Evolutionary conservation across 2,797 vertebrate species (phyloP).

Genomic region (Hydrolagus colliei): DNA sequence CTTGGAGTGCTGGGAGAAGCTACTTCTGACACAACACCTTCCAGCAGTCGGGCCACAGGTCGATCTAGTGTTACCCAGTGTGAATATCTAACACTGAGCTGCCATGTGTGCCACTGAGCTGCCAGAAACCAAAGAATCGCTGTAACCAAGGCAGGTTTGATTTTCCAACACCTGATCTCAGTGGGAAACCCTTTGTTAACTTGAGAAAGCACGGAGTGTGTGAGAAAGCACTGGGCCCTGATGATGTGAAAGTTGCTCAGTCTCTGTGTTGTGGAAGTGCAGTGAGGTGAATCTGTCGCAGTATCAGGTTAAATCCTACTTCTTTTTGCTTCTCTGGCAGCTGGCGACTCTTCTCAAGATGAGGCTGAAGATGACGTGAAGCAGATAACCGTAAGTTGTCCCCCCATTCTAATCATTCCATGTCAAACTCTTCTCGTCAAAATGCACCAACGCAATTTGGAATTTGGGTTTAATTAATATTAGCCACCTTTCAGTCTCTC

Average conservation of each 20-base stretch:
- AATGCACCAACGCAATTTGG: not conserved
- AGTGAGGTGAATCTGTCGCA: not conserved
- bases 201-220: no score
- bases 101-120: not conserved
- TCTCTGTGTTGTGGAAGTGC: not conserved
- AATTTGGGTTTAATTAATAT: not conserved
- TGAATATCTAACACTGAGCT: not conserved
- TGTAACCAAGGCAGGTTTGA: not conserved
- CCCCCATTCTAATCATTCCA: not conserved
- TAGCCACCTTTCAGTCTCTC: not conserved
- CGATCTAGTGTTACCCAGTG: not conserved
- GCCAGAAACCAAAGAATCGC: no score
- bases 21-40: no score
- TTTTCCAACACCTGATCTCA: not conserved
- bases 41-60: no score
- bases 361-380: constrained; percentile 92
- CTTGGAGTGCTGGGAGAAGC: no score
- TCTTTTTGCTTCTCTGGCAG: constrained; percentile 50
- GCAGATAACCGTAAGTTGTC: constrained; percentile 79
- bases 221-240: not conserved
- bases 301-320: not conserved
- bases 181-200: not conserved
- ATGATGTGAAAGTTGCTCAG: not conserved
- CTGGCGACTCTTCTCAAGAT: constrained; percentile 96
- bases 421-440: not conserved